Base-by-base conservation (phyloP, 2,888 invertebrate species). In the Allophyes oxyacanthae region DNA sequence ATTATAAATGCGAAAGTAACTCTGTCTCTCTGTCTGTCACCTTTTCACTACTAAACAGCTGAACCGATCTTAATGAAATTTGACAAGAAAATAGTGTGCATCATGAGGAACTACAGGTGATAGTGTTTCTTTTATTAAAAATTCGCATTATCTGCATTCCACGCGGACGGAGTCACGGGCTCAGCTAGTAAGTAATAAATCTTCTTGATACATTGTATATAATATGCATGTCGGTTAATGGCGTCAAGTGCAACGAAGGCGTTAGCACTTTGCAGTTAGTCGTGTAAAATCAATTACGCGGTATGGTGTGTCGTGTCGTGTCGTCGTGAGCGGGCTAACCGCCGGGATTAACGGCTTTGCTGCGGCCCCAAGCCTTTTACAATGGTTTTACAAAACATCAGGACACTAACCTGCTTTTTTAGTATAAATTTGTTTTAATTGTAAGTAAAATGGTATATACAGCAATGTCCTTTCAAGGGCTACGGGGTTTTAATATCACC, bases 211-310 rank as follows among this genome's bases (percentile, higher is more conserved):
- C 20, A 20, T 20, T 20, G 20, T 28, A 28, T 28, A 3, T 33
- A 33, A 28, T 28, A 3, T 33, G 11, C 11, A 6, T 33, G 9
- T 33, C 11, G 6, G 6, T 14, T n/a, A 44, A 37, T 28, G 37
- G 37, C 15, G 41, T 44, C 54, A 57, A 49, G 52, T 64, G 59
- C 68, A 60, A 53, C 42, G 43, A 32, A 51, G 46, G 53, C 59
- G 63, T 59, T 63, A 60, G 44, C 59, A 62, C 62, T 70, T 61
- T 56, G 52, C 54, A 68, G 56, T 58, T 64, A 58, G 63, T 60
- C 59, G 70, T 71, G 68, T 72, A 70, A 72, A 76, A 78, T 78
- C 72, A 76, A 77, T 77, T 76, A 79, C 62, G 42, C 62, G 51
- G 62, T 67, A 71, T 60, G 50, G 58, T 59, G 55, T 67, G 63